phyloP scores from a whole-genome alignment of 2,888 invertebrate species.

The Hypena proboscidalis region DNA sequence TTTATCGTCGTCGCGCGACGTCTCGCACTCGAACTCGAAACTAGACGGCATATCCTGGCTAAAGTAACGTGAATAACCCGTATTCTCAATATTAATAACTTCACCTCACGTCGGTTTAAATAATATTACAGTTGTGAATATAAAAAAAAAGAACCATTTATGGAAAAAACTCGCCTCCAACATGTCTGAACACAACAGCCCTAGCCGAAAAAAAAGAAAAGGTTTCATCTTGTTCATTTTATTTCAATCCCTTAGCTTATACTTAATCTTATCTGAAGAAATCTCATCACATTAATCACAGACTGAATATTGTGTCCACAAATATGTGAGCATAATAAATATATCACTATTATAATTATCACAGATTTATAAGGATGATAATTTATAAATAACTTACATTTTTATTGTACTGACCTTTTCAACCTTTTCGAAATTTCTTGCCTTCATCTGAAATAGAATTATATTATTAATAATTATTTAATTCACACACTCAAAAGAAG shows the following conservation, averaged over 20 bases:
- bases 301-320: too few species aligned
- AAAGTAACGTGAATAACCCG: too few species aligned
- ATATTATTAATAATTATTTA: not conserved
- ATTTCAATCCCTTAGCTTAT: slow-evolving; percentile 52
- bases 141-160: slow-evolving; percentile 26
- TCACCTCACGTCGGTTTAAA: too few species aligned
- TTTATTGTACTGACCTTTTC: slow-evolving; percentile 94
- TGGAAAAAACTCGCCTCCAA: slow-evolving; percentile 76
- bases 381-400: slow-evolving; percentile 48
- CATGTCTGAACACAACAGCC: slow-evolving; percentile 81
- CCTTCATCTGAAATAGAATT: slow-evolving; percentile 93
- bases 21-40: too few species aligned
- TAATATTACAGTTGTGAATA: slow-evolving; percentile 3
- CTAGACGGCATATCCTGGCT: too few species aligned
- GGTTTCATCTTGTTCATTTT: slow-evolving; percentile 56
- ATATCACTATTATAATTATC: too few species aligned
- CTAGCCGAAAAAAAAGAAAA: slow-evolving; percentile 78
- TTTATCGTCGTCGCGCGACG: too few species aligned
- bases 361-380: slow-evolving; percentile 16
- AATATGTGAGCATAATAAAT: too few species aligned
- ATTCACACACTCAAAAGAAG: too few species aligned
- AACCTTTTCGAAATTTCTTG: slow-evolving; percentile 98
- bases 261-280: too few species aligned
- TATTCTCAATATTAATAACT: too few species aligned
- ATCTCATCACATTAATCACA: too few species aligned